A percentile compares a stretch with the other conserved stretches of the same genome.
phyloP scores from a whole-genome alignment of 2,113 vertebrate genomes.

The Kobus ellipsiprymnus region DNA sequence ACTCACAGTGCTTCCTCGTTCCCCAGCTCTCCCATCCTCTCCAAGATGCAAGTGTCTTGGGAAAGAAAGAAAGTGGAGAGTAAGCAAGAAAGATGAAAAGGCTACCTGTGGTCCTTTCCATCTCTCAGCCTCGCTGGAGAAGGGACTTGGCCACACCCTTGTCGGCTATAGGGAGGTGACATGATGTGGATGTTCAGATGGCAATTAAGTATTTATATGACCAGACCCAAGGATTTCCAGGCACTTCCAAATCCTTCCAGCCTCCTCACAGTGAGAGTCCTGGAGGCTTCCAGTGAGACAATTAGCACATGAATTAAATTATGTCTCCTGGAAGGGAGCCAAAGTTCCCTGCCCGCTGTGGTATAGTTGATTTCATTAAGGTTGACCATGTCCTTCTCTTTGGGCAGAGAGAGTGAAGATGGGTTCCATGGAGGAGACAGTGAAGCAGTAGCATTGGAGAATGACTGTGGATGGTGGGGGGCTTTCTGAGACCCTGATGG shows the following conservation, averaged over 20 bases:
- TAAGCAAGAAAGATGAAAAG: background rate
- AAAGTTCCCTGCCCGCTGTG: background rate
- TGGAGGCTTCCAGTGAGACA: background rate
- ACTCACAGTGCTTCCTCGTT: background rate
- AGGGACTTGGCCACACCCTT: background rate
- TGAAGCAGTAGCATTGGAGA: background rate
- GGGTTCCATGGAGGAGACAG: background rate
- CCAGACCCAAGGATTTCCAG: background rate
- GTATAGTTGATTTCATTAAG: background rate
- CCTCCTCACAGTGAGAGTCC: background rate
- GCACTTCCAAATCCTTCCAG: background rate
- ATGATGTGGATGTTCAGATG: background rate
- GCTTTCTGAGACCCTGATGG: background rate
- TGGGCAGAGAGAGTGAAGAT: background rate
- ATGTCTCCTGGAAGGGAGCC: background rate
- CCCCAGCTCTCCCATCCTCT: background rate
- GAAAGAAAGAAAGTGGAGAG: background rate
- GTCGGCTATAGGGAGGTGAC: background rate
- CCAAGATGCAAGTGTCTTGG: background rate
- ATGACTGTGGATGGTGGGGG: background rate
- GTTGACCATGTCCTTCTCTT: background rate
- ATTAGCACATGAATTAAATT: background rate
- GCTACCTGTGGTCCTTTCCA: fast-evolving
- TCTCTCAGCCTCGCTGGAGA: background rate
- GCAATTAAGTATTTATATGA: background rate